Evolutionary conservation across 1,140 invertebrate species (phyloP).

Genomic region (Papilio dardanus): DNA sequence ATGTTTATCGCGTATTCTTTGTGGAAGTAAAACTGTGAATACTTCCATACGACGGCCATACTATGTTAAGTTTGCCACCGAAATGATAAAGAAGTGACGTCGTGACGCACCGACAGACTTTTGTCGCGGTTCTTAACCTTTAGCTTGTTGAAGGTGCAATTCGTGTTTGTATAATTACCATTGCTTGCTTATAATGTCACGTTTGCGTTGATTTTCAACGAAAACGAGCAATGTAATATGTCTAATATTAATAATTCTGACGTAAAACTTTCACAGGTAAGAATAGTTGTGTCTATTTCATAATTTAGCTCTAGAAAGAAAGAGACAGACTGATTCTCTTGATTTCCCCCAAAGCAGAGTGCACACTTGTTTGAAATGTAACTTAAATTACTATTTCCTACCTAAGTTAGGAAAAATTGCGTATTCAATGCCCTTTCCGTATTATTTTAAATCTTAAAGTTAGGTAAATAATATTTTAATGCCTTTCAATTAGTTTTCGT

Average conservation of each 20-base stretch:
- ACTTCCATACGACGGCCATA: constrained; percentile 81
- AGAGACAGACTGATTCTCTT: constrained; percentile 35
- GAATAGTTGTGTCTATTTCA: constrained; percentile 34
- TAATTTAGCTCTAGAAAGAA: constrained; percentile 16
- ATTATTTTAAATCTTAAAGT: not conserved
- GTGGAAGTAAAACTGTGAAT: constrained; percentile 83
- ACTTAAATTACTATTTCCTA: too few species aligned
- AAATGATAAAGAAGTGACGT: constrained; percentile 81
- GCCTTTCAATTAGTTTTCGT: too few species aligned
- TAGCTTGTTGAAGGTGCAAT: constrained; percentile 2
- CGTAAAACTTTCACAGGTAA: constrained; percentile 33
- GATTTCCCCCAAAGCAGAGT: constrained; percentile 1
- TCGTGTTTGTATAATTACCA: constrained; percentile 40
- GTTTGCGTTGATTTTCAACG: not conserved
- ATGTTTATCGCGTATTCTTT: constrained; percentile 84
- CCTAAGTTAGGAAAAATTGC: not conserved
- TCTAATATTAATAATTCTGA: constrained; percentile 13
- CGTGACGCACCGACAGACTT: constrained; percentile 55
- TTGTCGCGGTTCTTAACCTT: constrained; percentile 28
- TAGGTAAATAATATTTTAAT: not conserved
- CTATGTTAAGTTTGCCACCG: constrained; percentile 81
- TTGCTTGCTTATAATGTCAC: constrained; percentile 20
- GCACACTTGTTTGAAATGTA: not conserved
- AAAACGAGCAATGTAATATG: constrained; percentile 45
- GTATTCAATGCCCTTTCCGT: not conserved